These are phyloP conservation scores for Dioctria rufipes DNA, from an alignment of 2,888 invertebrate species.

Conservation along the genomic window DNA sequence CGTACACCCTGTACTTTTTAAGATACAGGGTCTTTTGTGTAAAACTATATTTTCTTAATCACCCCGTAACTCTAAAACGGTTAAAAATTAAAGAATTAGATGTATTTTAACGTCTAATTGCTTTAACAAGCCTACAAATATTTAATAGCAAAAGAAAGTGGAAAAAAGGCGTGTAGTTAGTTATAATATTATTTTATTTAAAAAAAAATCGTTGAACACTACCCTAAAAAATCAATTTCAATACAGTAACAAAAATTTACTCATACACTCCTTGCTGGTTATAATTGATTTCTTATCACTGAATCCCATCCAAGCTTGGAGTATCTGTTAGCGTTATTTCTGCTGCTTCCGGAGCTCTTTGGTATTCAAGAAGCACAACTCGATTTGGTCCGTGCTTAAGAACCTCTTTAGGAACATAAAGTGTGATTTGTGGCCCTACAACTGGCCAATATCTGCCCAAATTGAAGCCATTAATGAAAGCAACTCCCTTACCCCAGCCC, in stretches of 20 bases:
- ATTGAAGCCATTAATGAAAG: conserved; percentile 88
- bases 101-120: too few relatives aligned
- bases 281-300: conserved; percentile 14
- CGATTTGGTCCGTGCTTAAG: conserved; percentile 75
- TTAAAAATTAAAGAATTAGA: too few relatives aligned
- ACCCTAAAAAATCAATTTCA: neutral
- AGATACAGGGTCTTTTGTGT: too few relatives aligned
- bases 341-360: conserved; percentile 68
- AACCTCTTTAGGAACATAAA: conserved; percentile 86
- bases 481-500: conserved; percentile 90
- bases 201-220: neutral
- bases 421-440: conserved; percentile 85
- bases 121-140: too few relatives aligned
- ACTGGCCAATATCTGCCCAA: conserved; percentile 88
- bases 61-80: too few relatives aligned
- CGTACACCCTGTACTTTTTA: too few relatives aligned
- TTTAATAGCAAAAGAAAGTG: too few relatives aligned
- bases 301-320: conserved; percentile 67
- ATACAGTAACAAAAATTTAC: neutral
- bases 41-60: too few relatives aligned
- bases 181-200: too few relatives aligned
- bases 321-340: conserved; percentile 68
- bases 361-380: conserved; percentile 76
- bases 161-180: too few relatives aligned
- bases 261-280: neutral